Evolutionary conservation across 1,140 invertebrate species (phyloP).

Genomic region (Matsumurasca onukii): DNA sequence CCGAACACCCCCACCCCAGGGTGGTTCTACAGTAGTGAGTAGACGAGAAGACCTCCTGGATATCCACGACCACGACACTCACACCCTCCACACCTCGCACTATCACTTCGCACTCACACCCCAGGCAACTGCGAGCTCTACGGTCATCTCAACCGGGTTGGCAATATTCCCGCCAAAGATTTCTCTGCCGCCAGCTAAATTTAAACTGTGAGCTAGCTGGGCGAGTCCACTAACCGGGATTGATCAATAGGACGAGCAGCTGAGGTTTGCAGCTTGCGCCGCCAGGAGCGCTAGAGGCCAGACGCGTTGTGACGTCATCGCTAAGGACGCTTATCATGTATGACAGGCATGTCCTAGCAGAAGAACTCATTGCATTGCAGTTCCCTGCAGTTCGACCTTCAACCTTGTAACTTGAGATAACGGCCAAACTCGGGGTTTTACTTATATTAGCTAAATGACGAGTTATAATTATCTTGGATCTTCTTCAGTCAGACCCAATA

Average conservation of each 20-base stretch:
- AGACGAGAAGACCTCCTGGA: background rate
- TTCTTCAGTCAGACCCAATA: too few species aligned
- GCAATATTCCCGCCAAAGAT: slow-evolving; percentile 33
- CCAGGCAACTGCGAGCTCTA: slow-evolving; percentile 16
- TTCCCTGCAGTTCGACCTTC: too few species aligned
- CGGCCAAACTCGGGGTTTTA: too few species aligned
- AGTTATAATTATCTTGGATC: too few species aligned
- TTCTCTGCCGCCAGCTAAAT: slow-evolving; percentile 32
- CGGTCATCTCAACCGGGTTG: slow-evolving; percentile 33
- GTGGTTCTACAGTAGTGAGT: background rate
- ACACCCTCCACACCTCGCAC: slow-evolving; percentile 26
- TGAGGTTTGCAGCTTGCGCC: slow-evolving; percentile 25
- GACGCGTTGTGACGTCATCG: too few species aligned
- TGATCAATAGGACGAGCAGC: slow-evolving; percentile 30
- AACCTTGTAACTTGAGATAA: too few species aligned
- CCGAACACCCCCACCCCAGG: slow-evolving; percentile 18
- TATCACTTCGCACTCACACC: slow-evolving; percentile 5
- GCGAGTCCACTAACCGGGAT: slow-evolving; percentile 25
- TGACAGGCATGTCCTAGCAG: too few species aligned
- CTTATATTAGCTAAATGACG: too few species aligned
- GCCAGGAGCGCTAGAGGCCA: slow-evolving; percentile 30
- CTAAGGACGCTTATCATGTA: too few species aligned
- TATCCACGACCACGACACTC: too few species aligned
- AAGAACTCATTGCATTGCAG: too few species aligned
- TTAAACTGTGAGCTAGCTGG: slow-evolving; percentile 28